Conservation (phyloP, 1,140 invertebrate species). For the Sipha flava region DNA sequence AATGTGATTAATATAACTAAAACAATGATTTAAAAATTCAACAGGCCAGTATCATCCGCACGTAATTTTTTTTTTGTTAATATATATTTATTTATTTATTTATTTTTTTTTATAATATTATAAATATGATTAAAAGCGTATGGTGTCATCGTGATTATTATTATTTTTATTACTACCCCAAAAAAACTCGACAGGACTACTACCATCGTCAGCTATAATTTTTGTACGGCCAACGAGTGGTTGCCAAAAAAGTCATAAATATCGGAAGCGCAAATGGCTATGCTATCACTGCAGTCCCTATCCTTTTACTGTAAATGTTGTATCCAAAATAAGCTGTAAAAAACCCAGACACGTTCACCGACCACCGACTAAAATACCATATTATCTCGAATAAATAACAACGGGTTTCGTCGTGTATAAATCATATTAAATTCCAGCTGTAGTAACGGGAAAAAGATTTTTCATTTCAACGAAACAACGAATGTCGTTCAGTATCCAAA, state of each 20-base stretch:
- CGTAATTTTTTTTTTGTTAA: too few species aligned
- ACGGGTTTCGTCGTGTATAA: conserved; percentile 1
- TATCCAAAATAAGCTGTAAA: conserved; percentile 20
- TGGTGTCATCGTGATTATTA: background rate
- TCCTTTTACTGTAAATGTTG: background rate
- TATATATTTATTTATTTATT: too few species aligned
- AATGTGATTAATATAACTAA: too few species aligned
- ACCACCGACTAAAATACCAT: conserved; percentile 1
- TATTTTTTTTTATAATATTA: too few species aligned
- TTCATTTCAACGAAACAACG: background rate
- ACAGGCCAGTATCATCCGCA: too few species aligned
- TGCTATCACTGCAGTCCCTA: background rate
- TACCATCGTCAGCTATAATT: background rate
- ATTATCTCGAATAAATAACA: conserved; percentile 27
- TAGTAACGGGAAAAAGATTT: background rate
- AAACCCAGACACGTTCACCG: conserved; percentile 10
- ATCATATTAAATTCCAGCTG: background rate
- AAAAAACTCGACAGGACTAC: background rate
- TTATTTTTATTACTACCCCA: background rate
- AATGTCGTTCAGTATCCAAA: background rate
- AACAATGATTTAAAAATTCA: too few species aligned
- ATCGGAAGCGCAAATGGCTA: background rate
- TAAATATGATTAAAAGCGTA: background rate
- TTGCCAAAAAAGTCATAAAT: conserved; percentile 6
- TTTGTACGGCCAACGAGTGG: background rate